Base-by-base conservation (phyloP, 2,113 vertebrate species). In the Cranoglanis bouderius region DNA sequence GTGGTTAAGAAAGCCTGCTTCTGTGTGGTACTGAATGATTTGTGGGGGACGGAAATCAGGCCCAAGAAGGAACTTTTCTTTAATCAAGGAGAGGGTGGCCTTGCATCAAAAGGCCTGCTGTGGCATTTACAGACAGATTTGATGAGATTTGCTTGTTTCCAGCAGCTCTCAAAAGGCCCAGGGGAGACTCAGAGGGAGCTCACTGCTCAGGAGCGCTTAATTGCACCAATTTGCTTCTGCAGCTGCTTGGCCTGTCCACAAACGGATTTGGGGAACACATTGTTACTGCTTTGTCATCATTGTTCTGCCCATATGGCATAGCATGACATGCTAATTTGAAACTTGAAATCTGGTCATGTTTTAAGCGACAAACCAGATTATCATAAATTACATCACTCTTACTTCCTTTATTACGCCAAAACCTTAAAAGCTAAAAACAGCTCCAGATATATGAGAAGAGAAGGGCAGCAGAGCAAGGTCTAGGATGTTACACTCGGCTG, bases 61-160 rank as follows among this genome's bases (percentile, higher is more conserved):
- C 12, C 63, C 51, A 59, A 84, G 67, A 82, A 72, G 40, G 53
- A 57, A 63, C 67, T 92, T 90, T 92, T 93, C 95, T 96, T 95
- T 96, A 96, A 96, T 96, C 95, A 96, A 90, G 91, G 89, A 89
- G 55, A 38, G 90, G 92, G 91, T 93, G 89, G 94, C 95, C 93
- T 94, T 93, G 92, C 94, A 95, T 95, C 92, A 95, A 95, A 95
- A 95, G 90, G 84, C 92, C 43, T 93, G 92, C 86, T 91, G 92
- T 93, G 93, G 94, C 92, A 94, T 93, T 94, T 94, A 92, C 84
- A 51, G 93, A 92, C 88, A 91, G 94, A 93, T 92, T 90, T 81
- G 89, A 91, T 86, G 67, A 43, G 88, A 92, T 93, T 92, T 93
- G 93, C 93, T 90, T 91, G 93, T 93, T 95, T 95, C 91, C 92